phyloP scores from a whole-genome alignment of 1,140 invertebrate species.

The Bombus superbus region DNA sequence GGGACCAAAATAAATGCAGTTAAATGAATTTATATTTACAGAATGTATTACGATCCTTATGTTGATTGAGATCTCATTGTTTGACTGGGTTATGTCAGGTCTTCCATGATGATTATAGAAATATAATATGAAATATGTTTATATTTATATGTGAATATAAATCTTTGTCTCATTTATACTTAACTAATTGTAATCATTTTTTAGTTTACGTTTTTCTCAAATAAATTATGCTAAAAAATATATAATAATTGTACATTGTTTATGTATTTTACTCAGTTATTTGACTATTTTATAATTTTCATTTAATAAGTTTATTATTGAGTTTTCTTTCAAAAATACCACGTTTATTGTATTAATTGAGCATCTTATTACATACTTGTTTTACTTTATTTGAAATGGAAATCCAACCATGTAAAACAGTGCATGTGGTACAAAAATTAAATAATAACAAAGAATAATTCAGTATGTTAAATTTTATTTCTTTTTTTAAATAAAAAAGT shows the following conservation, averaged over 20 bases:
- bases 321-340: background rate
- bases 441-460: background rate
- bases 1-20: slow-evolving; percentile 52
- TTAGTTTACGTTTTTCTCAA: slow-evolving; percentile 35
- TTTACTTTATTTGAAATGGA: too few relatives aligned
- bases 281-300: background rate
- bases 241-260: background rate
- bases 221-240: slow-evolving; percentile 39
- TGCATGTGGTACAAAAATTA: too few relatives aligned
- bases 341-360: too few relatives aligned
- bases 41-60: background rate
- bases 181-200: slow-evolving; percentile 15
- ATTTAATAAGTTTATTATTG: background rate
- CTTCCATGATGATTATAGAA: slow-evolving; percentile 47
- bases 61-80: slow-evolving; percentile 36
- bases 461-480: background rate
- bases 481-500: background rate
- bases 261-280: background rate
- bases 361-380: too few relatives aligned
- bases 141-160: slow-evolving; percentile 5
- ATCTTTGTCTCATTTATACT: slow-evolving; percentile 29
- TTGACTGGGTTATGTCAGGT: slow-evolving; percentile 44
- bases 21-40: slow-evolving; percentile 39
- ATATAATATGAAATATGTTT: slow-evolving; percentile 25
- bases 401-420: too few relatives aligned